Evolutionary conservation across 2,113 vertebrate species (phyloP).

Genomic region (Psittacula cyanocephala): DNA sequence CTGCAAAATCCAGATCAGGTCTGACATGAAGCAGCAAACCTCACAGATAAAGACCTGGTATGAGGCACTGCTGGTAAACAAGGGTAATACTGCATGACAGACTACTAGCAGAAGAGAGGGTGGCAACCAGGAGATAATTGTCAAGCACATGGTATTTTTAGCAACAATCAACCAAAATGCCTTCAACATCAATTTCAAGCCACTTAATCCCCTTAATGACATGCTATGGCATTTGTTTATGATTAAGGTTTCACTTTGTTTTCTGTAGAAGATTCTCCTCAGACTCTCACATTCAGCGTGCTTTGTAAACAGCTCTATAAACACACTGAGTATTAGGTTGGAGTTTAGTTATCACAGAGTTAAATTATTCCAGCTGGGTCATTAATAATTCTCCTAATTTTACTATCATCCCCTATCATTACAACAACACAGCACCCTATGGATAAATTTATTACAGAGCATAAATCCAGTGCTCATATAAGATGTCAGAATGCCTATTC

Average conservation of each 20-base stretch:
- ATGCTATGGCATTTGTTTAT: slow-evolving; percentile 29
- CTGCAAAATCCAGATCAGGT: background rate
- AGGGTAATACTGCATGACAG: background rate
- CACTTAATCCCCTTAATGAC: slow-evolving; percentile 52
- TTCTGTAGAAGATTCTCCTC: slow-evolving; percentile 35
- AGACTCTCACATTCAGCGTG: background rate
- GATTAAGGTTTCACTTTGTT: slow-evolving; percentile 26
- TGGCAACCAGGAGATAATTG: slow-evolving; percentile 36
- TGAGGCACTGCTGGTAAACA: background rate
- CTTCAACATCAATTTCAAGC: slow-evolving; percentile 50
- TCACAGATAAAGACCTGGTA: background rate
- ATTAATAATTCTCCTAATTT: slow-evolving; percentile 54
- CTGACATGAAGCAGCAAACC: slow-evolving; percentile 22
- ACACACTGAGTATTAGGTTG: background rate
- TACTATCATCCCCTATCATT: slow-evolving; percentile 22
- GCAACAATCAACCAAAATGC: slow-evolving; percentile 41
- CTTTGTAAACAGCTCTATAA: slow-evolving; percentile 12
- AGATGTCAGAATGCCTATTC: background rate
- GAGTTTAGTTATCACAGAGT: slow-evolving; percentile 33
- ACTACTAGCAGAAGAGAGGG: slow-evolving; percentile 2
- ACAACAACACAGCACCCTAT: slow-evolving; percentile 18
- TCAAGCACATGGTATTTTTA: slow-evolving; percentile 47
- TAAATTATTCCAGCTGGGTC: slow-evolving; percentile 53
- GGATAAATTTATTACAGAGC: slow-evolving; percentile 22
- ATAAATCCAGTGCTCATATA: background rate